Percentiles rank a stretch among this genome's conserved stretches.
These are phyloP conservation scores for Anomalospiza imberbis DNA, from an alignment of 2,797 vertebrate genomes.

Conservation along the genomic window DNA sequence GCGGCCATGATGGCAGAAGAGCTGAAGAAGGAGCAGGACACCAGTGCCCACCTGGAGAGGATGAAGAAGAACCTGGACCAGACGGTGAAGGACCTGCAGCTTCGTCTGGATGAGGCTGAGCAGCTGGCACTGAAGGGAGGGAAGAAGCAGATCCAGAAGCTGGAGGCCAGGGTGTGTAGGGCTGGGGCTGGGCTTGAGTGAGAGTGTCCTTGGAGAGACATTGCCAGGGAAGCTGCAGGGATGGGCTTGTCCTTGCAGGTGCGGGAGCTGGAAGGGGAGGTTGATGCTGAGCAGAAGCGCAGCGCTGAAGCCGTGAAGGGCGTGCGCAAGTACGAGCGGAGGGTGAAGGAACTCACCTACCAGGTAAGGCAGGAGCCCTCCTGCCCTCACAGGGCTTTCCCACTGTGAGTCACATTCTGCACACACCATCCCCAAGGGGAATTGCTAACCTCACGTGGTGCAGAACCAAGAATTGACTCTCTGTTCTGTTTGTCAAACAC, in stretches of 20 bases:
- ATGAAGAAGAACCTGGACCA: no score
- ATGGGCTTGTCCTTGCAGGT: neutral
- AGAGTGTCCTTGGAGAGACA: neutral
- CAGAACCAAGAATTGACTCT: neutral
- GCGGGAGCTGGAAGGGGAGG: constrained; percentile 53
- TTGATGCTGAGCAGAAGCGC: constrained; percentile 67
- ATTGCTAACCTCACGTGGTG: rapidly evolving
- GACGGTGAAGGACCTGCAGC: no score
- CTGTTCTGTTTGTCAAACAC: neutral
- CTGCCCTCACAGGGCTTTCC: neutral
- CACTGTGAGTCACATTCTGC: neutral
- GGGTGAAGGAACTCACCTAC: constrained; percentile 89
- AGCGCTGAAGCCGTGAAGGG: constrained; percentile 75
- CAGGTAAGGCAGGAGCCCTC: constrained; percentile 73
- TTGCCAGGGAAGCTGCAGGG: neutral
- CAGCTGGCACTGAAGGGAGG: constrained; percentile 74
- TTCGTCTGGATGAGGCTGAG: neutral
- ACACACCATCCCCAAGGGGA: neutral
- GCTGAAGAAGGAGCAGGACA: constrained; percentile 84
- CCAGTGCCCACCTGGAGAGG: constrained; percentile 68
- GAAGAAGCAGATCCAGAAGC: constrained; percentile 20
- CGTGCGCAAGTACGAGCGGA: constrained; percentile 80
- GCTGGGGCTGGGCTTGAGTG: neutral
- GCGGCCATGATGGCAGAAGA: constrained; percentile 83
- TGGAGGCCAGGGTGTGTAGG: constrained; percentile 70